Base-by-base conservation (phyloP, 2,113 vertebrate genomes). In the Scolopax mira region DNA sequence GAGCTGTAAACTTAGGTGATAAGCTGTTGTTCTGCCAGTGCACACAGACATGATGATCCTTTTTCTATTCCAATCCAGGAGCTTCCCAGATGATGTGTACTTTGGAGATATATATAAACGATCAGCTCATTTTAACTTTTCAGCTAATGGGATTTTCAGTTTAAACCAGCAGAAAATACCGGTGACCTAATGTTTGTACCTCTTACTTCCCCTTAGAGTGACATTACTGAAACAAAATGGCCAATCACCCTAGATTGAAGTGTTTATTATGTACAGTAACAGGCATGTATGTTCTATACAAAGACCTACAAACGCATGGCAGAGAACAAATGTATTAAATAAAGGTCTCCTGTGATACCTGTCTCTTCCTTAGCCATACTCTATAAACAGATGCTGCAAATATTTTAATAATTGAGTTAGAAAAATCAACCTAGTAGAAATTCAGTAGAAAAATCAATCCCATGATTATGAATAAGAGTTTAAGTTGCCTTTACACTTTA, bases 261-360 rank as follows among this genome's bases (percentile, higher is more conserved):
- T 10, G 5, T 83, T 77, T 80, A 30, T 21, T 49, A 19, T 16
- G 8, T 39, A 55, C 51, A 42, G 23, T 13, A 84, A 39, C 31
- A 84, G 64, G 17, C 48, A 39, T 0, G 0, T 42, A 18, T 37
- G 1, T 28, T 58, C 27, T 24, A 21, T 54, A 70, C 2, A 8
- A 58, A 61, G n/a, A 30, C 4, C 28, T 58, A 57, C 27, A 52
- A 80, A 46, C 16, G 22, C 6, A 28, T 41, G 19, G 10, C 31
- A 88, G 49, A 65, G 44, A 82, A 54, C 19, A 81, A 67, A 81
- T 19, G 15, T 8, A 19, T 67, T 78, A 37, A 70, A 69, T 60
- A 60, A 84, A 55, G 18, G 6, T 75, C 22, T 88, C 25, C 31
- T 85, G 18, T 64, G 71, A 19, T 23, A 54, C 31, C 3, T 2